Evolutionary conservation across 2,888 invertebrate genomes (phyloP), one percentile per base, ranked within the genome.

Genomic region (Imbricaverruca yamaguchii): DNA sequence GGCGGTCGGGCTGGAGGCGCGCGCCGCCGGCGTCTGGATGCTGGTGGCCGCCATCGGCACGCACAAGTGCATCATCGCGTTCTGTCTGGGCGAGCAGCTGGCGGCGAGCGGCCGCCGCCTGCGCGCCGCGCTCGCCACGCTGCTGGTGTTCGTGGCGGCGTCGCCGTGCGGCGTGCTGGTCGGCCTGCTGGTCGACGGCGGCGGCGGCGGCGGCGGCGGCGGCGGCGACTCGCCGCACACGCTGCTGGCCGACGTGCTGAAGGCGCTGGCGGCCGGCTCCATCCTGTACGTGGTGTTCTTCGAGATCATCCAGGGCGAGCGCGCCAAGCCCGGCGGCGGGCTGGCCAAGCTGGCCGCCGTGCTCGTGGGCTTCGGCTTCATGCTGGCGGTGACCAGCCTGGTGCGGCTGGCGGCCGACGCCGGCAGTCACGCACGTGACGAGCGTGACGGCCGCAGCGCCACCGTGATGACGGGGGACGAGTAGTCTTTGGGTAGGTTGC

Each of bases 281-380:
- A 91, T 98, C 77, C 89, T 98, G 8, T 98, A 97, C 88, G 95
- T 98, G 23, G 96, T 97, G 23, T 96, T 96, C 89, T 97, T 97
- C 87, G 97, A 98, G 88, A 82, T 84, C 21, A 78, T 84, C 80
- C 83, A 83, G 67, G 81, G 83, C 18, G 84, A 84, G 65, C 59
- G 84, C 13, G 81, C 59, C 21, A 80, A 82, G n/a, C 55, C 56
- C 7, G 83, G 83, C 39, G 82, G 83, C 7, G 81, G 84, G 39
- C 80, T 84, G 18, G 61, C 81, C 23, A 82, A 83, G 79, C 80
- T 84, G n/a, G 25, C 80, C 39, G 83, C 81, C 63, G 80, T 84
- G 21, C 25, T 82, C 61, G 23, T 82, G 21, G 84, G 84, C 59
- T 84, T 83, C 69, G 79, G 59, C 81, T 79, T 81, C 67, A 80